A percentile compares a stretch with the other conserved stretches of the same genome.
These are phyloP conservation scores for Copsychus sechellarum DNA, from an alignment of 2,113 vertebrate genomes.

Conservation along the genomic window DNA sequence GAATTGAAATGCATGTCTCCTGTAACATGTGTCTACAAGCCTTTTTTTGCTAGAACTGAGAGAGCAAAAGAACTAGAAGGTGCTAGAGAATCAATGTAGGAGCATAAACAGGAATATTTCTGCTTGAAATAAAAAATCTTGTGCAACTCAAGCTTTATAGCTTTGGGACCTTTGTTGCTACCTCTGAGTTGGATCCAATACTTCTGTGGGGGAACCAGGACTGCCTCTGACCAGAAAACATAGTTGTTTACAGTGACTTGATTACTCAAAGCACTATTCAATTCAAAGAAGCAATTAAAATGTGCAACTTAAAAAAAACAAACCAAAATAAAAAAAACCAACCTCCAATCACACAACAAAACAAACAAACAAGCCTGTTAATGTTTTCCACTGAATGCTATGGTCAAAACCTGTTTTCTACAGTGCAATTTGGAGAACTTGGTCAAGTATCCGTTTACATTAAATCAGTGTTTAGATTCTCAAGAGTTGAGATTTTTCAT, in stretches of 20 bases:
- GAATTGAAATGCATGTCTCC: neutral
- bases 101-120: neutral
- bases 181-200: neutral
- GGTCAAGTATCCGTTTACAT: neutral
- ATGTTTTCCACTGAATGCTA: neutral
- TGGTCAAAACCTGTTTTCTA: neutral
- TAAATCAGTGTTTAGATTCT: neutral
- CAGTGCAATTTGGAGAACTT: neutral
- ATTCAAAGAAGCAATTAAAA: neutral
- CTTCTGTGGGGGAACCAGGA: accelerated
- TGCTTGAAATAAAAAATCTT: neutral
- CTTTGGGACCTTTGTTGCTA: neutral
- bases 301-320: neutral
- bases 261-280: neutral
- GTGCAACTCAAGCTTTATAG: neutral
- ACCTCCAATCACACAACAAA: neutral
- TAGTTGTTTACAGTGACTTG: neutral
- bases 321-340: neutral
- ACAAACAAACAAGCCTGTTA: neutral
- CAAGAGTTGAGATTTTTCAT: neutral
- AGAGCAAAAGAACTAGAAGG: neutral
- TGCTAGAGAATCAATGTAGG: neutral
- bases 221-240: neutral
- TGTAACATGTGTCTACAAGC: neutral
- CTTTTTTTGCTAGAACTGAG: neutral